Evolutionary conservation across 1,140 invertebrate species (phyloP), one percentile per base, ranked within the genome.

Genomic region (Oppia nitens): DNA sequence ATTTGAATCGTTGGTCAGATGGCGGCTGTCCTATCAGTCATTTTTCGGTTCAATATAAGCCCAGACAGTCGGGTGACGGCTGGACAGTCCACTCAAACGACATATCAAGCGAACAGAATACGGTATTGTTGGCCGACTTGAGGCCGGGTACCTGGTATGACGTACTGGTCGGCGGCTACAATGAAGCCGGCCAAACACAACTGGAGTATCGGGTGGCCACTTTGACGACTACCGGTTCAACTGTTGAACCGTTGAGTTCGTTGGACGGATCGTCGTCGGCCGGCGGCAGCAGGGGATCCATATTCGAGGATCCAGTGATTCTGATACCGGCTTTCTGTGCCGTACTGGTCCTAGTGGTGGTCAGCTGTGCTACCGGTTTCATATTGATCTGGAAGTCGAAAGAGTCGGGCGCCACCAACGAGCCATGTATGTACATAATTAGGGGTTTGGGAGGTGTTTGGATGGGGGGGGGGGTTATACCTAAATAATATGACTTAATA

Each of bases 181-280:
- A 94, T 68, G 93, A 93, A 68, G 91, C 90, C 54, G 93, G 91
- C 47, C 91, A 90, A 64, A 87, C 88, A 24, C 87, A 93, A 29
- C 86, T 86, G 50, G 84, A 93, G 78, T 87, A 91, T 68, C 85
- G 90, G 75, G 95, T 96, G 72, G 87, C 89, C 20, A 96, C 93
- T 17, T 77, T 96, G 9, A 94, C 90, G 23, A 81, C 88, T 61
- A 87, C 85, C 65, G 93, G 92, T 20, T 63, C 54, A 1, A 61
- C 59, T 20, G 60, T 63, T 17, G 60, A 55, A 17, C 59, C 59
- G 17, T 25, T 61, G 26, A 40, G 29, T 40, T 53, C 29, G 12
- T 27, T 48, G 11, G 49, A 2, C 2, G 3, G 28, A 3, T 3
- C 54, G 12, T 29, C 29, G 47, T 25, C 57, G 26, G 9, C 29